Evolutionary conservation across 2,888 invertebrate genomes (phyloP).

Genomic region (Ceraclea dissimilis): DNA sequence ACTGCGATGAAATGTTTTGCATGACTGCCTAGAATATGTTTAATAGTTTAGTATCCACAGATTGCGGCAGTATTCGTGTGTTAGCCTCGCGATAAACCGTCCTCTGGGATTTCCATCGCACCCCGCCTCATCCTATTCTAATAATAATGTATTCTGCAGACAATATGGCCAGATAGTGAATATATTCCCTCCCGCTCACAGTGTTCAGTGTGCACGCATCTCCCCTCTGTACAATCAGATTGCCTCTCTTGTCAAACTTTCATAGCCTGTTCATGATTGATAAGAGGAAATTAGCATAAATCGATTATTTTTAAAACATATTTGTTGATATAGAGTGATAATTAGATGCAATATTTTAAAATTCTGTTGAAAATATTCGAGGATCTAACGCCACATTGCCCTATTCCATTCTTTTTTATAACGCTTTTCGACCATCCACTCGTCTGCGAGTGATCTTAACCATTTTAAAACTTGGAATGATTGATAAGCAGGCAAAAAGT

Average conservation of each 20-base stretch:
- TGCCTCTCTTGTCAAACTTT: neutral
- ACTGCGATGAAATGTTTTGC: neutral
- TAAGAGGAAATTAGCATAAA: neutral
- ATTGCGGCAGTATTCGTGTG: slow-evolving; percentile 9
- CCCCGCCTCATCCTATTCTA: neutral
- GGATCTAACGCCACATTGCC: too few relatives aligned
- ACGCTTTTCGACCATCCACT: too few relatives aligned
- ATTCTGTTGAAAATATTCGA: too few relatives aligned
- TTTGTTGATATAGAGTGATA: too few relatives aligned
- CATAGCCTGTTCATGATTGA: neutral
- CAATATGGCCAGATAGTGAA: slow-evolving; percentile 11
- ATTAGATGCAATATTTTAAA: too few relatives aligned
- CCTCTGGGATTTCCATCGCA: slow-evolving; percentile 21
- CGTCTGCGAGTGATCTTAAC: too few relatives aligned
- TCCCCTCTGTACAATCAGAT: neutral
- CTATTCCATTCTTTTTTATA: too few relatives aligned
- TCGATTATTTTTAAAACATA: neutral
- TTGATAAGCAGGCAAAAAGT: too few relatives aligned
- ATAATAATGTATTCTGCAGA: slow-evolving; percentile 13
- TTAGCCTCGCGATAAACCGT: slow-evolving; percentile 18
- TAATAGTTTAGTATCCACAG: slow-evolving; percentile 3
- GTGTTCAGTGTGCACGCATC: neutral
- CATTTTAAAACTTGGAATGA: too few relatives aligned
- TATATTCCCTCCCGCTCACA: neutral
- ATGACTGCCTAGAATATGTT: neutral